Evolutionary conservation across 2,113 vertebrate genomes (phyloP), one percentile per base, ranked within the genome.

Genomic region (Hepsetus odoe): DNA sequence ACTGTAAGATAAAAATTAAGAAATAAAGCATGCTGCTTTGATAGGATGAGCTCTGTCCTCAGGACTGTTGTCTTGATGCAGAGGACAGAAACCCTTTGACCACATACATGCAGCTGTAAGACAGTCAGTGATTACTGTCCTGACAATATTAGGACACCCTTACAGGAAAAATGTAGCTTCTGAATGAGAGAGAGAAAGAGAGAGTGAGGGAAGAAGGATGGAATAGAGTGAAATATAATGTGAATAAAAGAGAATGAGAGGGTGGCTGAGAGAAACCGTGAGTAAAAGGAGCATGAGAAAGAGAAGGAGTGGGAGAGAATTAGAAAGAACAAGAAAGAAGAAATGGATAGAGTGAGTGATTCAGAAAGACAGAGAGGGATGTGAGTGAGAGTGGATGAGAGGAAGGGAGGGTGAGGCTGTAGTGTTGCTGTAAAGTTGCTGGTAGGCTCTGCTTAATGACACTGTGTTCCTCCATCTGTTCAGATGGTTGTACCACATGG

Each of bases 401-500:
- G 46, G 18, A 16, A 20, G 46, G 18, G 46, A 49, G 35, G 22
- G 65, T 1, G 65, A 67, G 30, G 0, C 18, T 16, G 22, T 16
- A 2, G 40, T 28, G 24, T 26, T 12, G 13, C 32, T 40, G 12
- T 22, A 16, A 38, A 38, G 70, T 18, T 24, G 22, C 8, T 28
- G 13, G 1, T 35, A 33, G 38, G 71, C 53, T 24, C 20, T 38
- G 51, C 10, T 44, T 72, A 55, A 72, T 72, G 51, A n/a, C 7
- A 72, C 40, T n/a, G 10, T 12, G 24, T 7, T 22, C 11, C 33
- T 72, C 53, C 33, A 72, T 72, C 70, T 72, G 70, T 30, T 72
- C 32, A n/a, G 3, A 16, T 18, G 11, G 53, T 40, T 18, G 32
- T n/a, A 22, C 12, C 70, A n/a, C 10, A 12, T 28, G 53, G 12